Percentiles rank a stretch among this genome's conserved stretches.
phyloP scores from a whole-genome alignment of 2,888 invertebrate species.

The Troides oblongomaculatus region DNA sequence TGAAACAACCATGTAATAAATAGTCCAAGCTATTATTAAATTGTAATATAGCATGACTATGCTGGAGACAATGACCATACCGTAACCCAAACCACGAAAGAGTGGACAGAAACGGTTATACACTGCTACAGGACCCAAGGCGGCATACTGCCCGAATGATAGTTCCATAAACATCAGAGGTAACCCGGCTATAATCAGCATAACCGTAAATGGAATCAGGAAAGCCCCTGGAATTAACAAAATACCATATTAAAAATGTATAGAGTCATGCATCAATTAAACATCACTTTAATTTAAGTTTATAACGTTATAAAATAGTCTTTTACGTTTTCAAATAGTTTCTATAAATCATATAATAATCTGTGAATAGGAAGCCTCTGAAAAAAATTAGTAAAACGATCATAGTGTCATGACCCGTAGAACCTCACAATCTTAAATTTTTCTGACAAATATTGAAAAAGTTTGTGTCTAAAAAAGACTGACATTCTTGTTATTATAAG shows the following conservation, averaged over 20 bases:
- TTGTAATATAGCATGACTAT: constrained; percentile 89
- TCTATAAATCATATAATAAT: not conserved
- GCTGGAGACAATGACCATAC: constrained; percentile 87
- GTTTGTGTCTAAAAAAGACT: no score
- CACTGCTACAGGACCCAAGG: constrained; percentile 87
- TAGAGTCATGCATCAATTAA: not conserved
- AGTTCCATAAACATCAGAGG: constrained; percentile 92
- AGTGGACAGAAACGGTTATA: constrained; percentile 90
- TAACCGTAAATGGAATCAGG: constrained; percentile 89
- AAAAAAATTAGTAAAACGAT: no score
- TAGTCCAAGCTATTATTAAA: constrained; percentile 88
- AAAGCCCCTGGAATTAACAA: constrained; percentile 83
- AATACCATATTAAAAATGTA: not conserved
- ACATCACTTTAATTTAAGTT: not conserved
- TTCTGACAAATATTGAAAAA: no score
- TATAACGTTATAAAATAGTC: not conserved
- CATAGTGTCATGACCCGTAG: no score
- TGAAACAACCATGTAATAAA: constrained; percentile 83
- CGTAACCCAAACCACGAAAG: constrained; percentile 86
- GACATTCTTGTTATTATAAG: no score
- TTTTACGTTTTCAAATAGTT: not conserved
- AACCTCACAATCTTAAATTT: no score
- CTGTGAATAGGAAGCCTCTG: no score
- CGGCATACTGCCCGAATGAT: constrained; percentile 91
- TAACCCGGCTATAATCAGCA: constrained; percentile 89